Conservation (phyloP, 2,113 vertebrate genomes). For the Mastomys coucha region DNA sequence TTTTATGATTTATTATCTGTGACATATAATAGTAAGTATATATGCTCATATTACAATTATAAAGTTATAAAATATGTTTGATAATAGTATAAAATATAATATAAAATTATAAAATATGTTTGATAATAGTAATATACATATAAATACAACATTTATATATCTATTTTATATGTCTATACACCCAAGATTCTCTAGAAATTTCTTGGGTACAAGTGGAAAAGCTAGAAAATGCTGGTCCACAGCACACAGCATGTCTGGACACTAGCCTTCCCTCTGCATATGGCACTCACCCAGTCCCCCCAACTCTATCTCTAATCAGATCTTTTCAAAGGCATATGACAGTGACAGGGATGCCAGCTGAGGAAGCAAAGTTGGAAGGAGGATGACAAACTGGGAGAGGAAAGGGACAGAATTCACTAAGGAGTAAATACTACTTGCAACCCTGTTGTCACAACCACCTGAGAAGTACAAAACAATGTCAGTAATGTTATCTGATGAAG, state of each 20-base stretch:
- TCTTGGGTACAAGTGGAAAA: background rate
- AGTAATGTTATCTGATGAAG: background rate
- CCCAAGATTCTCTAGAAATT: too few species aligned
- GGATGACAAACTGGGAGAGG: background rate
- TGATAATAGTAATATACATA: background rate
- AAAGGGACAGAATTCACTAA: conserved; percentile 10
- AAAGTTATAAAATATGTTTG: background rate
- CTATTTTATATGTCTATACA: background rate
- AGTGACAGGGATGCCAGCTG: background rate
- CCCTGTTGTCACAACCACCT: background rate
- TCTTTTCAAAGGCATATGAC: background rate
- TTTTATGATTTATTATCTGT: background rate
- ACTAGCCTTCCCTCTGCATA: background rate
- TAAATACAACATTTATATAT: background rate
- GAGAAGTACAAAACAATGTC: background rate
- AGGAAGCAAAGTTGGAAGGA: background rate
- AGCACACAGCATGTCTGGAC: background rate
- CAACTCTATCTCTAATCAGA: background rate
- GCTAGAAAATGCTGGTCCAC: background rate
- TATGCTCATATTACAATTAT: background rate
- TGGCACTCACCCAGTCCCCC: background rate
- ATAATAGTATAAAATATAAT: background rate
- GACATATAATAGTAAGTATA: background rate
- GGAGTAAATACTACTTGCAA: background rate
- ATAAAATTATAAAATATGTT: background rate